Percentiles rank a stretch among this genome's conserved stretches.
Conservation (phyloP, 2,797 vertebrate genomes). For the Microctenopoma stevenorrisi region DNA sequence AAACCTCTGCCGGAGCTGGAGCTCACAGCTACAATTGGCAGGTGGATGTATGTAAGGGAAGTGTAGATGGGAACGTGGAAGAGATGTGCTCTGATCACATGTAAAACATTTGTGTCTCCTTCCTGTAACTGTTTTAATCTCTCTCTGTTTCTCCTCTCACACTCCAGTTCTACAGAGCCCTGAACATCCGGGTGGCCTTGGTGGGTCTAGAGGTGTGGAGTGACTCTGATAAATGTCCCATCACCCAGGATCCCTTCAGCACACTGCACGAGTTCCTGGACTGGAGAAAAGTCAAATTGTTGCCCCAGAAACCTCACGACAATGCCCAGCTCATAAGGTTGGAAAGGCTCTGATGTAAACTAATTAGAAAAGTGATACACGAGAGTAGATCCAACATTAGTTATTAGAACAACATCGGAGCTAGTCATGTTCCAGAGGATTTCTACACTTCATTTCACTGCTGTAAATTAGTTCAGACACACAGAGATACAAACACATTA, state of each 20-base stretch:
- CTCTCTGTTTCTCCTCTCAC: constrained; percentile 12
- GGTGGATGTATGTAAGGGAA: constrained; percentile 43
- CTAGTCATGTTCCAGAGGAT: not conserved
- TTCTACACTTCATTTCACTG: not conserved
- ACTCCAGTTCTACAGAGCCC: constrained; percentile 91
- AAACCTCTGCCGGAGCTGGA: constrained; percentile 38
- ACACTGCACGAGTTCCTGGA: constrained; percentile 97
- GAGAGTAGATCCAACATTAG: no score
- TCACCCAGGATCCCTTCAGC: constrained; percentile 95
- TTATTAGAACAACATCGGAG: not conserved
- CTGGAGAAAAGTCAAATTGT: constrained; percentile 95
- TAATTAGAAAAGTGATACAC: not conserved
- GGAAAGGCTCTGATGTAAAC: not conserved
- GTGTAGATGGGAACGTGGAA: constrained; percentile 27
- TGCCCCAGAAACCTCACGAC: constrained; percentile 94
- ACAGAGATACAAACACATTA: not conserved
- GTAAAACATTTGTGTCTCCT: constrained; percentile 12
- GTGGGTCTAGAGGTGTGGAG: constrained; percentile 98
- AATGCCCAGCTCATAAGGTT: constrained; percentile 98
- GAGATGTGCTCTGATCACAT: constrained; percentile 23
- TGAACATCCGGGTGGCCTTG: constrained; percentile 96
- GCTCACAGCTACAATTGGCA: constrained; percentile 25
- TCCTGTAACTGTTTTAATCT: constrained; percentile 9
- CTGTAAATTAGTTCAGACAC: not conserved
- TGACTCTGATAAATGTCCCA: constrained; percentile 92